Percentiles rank a stretch among this genome's conserved stretches.
These are phyloP conservation scores for Sylvia borin DNA, from an alignment of 2,797 vertebrate species.

Conservation along the genomic window DNA sequence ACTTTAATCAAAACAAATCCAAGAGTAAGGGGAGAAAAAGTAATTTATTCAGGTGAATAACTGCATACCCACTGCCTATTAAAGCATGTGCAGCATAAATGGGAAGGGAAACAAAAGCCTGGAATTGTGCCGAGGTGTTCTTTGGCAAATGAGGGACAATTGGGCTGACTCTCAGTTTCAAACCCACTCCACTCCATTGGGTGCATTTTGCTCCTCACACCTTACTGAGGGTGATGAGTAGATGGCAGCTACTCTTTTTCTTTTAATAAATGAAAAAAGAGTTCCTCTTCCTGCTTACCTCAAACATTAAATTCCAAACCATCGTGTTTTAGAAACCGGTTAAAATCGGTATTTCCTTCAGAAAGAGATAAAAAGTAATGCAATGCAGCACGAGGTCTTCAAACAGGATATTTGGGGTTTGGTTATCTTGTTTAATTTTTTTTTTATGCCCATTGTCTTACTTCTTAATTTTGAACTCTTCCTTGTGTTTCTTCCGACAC, in stretches of 20 bases:
- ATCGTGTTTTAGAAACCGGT: background rate
- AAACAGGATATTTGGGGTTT: background rate
- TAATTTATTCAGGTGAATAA: background rate
- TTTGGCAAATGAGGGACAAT: background rate
- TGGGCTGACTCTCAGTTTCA: background rate
- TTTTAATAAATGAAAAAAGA: background rate
- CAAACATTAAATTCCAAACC: background rate
- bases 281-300: background rate
- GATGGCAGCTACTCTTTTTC: background rate
- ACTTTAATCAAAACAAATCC: background rate
- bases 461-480: background rate
- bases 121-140: constrained; percentile 8
- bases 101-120: constrained; percentile 15
- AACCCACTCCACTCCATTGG: background rate
- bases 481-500: background rate
- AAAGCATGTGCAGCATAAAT: background rate
- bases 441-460: background rate
- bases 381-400: background rate
- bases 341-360: background rate
- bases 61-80: background rate
- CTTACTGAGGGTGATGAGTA: background rate
- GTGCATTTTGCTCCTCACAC: background rate
- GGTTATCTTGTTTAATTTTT: background rate
- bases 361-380: background rate
- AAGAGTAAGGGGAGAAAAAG: background rate